These are phyloP conservation scores for Cataglyphis livida DNA, from an alignment of 2,888 invertebrate species.

Conservation along the genomic window DNA sequence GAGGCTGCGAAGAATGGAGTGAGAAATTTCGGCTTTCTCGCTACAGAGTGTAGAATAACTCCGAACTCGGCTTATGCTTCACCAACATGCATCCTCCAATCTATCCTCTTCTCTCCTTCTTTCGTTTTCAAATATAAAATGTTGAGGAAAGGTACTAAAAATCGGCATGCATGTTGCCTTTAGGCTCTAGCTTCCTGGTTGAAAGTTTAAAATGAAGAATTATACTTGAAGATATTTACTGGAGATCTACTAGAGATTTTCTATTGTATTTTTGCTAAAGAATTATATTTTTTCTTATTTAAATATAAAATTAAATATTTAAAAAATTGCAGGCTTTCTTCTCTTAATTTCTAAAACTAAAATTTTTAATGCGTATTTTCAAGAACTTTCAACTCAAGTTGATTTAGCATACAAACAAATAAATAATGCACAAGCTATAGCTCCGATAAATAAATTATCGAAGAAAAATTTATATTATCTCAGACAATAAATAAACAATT, in stretches of 20 bases:
- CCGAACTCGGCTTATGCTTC: neutral
- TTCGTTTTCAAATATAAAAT: neutral
- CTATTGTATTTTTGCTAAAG: neutral
- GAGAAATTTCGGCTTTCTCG: conserved; percentile 17
- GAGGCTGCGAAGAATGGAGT: conserved; percentile 23
- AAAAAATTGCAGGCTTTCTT: neutral
- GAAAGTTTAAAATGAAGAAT: neutral
- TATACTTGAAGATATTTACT: neutral
- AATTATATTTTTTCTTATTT: neutral
- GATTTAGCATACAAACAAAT: neutral
- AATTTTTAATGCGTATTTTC: no score
- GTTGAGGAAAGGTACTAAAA: neutral
- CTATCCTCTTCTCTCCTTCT: neutral
- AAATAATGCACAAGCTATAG: neutral
- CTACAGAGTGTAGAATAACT: neutral
- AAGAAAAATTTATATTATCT: neutral
- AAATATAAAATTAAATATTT: neutral
- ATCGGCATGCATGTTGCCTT: neutral
- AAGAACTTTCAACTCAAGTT: neutral
- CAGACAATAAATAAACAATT: neutral
- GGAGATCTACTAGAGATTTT: neutral
- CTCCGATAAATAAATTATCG: neutral
- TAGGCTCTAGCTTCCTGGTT: neutral
- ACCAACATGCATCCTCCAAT: neutral
- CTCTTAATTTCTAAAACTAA: no score